phyloP scores from a whole-genome alignment of 2,797 vertebrate genomes.

The Clarias platycephalus region DNA sequence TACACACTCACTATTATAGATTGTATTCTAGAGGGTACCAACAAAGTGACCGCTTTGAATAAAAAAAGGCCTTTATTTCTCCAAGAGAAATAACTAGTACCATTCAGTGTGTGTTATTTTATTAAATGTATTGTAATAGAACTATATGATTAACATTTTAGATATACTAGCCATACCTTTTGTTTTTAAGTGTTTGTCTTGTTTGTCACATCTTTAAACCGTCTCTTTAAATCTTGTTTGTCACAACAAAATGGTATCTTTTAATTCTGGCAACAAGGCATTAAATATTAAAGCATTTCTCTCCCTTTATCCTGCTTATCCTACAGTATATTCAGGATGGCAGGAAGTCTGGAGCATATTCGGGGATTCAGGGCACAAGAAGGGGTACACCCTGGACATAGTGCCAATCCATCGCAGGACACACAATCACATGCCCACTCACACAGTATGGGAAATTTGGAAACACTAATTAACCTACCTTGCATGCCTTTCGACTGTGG shows the following conservation, averaged over 20 bases:
- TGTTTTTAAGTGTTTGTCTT: not conserved
- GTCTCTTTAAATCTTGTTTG: not conserved
- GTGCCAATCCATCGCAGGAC: too few species aligned
- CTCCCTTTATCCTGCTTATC: too few species aligned
- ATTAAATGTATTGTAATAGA: not conserved
- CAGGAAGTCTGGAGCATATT: too few species aligned
- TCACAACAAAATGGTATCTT: not conserved
- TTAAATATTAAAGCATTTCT: not conserved
- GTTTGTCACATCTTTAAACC: not conserved
- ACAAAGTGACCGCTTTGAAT: not conserved
- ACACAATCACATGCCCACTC: too few species aligned
- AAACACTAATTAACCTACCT: too few species aligned
- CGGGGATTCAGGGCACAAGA: too few species aligned
- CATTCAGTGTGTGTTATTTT: not conserved
- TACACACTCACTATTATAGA: not conserved
- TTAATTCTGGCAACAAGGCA: not conserved
- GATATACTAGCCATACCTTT: not conserved
- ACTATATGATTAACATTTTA: not conserved
- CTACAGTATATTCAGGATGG: too few species aligned
- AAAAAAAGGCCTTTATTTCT: not conserved
- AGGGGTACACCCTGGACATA: too few species aligned
- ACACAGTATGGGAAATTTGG: too few species aligned
- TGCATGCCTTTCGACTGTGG: too few species aligned
- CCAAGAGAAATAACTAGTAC: not conserved
- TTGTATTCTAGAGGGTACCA: not conserved